Evolutionary conservation across 2,888 invertebrate genomes (phyloP), one percentile per base, ranked within the genome.

Genomic region (Melolontha melolontha): DNA sequence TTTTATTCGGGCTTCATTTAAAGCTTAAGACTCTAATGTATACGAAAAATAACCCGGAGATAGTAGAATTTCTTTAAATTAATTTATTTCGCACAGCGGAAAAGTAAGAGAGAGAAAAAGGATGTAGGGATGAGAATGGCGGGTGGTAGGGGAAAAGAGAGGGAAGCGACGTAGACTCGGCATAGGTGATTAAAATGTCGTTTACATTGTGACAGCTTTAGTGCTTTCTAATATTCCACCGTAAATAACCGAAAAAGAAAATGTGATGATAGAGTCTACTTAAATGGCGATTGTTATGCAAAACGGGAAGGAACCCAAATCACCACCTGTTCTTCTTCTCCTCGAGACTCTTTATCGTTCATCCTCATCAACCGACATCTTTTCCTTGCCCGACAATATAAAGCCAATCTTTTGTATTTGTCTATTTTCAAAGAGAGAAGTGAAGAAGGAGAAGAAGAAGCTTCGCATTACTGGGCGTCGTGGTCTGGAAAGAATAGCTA

Each of bases 211-310:
- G 81, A 80, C 79, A 79, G 79, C 79, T 79, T 82, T 80, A 82
- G 81, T 81, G 81, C 81, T 83, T 82, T 82, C 82, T 82, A 81
- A 83, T 82, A 83, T 82, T 80, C 81, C 79, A 73, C 75, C 78
- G 80, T 80, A 82, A 82, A 80, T 80, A 81, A 82, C 79, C 78
- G 76, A 80, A 80, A 82, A 81, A 79, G 81, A 82, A 81, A 75
- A 76, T 71, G 80, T 80, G 82, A 80, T 79, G 81, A 81, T 82
- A 81, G 80, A 80, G 79, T 78, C 81, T 79, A 78, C 81, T 83
- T 81, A 82, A 80, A 77, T 79, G 78, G 80, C 81, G 80, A 83
- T 83, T 83, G 83, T 83, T 82, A 83, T 83, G 83, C 83, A 83
- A 83, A 83, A 81, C 82, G 81, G 77, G 79, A 76, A 72, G 77